These are phyloP conservation scores for Stichopus horrens DNA, from an alignment of 53 echinoderm and acorn worm species.

Conservation along the genomic window DNA sequence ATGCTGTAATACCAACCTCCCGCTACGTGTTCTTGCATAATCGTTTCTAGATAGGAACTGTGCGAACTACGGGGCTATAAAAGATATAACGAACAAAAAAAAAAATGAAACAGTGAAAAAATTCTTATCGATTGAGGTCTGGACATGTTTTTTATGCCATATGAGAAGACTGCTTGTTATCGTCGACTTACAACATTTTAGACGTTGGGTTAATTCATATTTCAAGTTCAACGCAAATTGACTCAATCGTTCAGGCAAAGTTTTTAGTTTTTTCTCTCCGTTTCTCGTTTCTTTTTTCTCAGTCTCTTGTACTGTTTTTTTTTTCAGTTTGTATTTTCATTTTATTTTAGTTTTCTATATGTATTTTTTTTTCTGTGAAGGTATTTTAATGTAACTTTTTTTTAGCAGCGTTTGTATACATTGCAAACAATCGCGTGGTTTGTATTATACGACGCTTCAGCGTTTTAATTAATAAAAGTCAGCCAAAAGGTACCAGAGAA, in stretches of 20 bases:
- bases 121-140: constrained; percentile 14
- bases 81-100: not conserved
- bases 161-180: not conserved
- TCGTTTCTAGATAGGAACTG: constrained; percentile 9
- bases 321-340: too few species aligned
- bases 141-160: constrained; percentile 28
- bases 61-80: not conserved
- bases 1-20: constrained; percentile 34
- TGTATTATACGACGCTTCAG: too few species aligned
- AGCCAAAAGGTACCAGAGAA: too few species aligned
- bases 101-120: constrained; percentile 31
- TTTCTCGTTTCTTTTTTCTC: too few species aligned
- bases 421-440: too few species aligned
- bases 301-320: too few species aligned
- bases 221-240: not conserved
- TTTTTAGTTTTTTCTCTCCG: too few species aligned
- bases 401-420: too few species aligned
- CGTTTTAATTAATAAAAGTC: too few species aligned
- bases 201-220: not conserved
- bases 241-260: not conserved
- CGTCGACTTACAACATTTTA: not conserved
- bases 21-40: constrained; percentile 33
- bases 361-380: too few species aligned
- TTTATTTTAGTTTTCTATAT: too few species aligned
- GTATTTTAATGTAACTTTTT: too few species aligned